phyloP scores from a whole-genome alignment of 2,113 vertebrate species.

The Syngnathus typhle region DNA sequence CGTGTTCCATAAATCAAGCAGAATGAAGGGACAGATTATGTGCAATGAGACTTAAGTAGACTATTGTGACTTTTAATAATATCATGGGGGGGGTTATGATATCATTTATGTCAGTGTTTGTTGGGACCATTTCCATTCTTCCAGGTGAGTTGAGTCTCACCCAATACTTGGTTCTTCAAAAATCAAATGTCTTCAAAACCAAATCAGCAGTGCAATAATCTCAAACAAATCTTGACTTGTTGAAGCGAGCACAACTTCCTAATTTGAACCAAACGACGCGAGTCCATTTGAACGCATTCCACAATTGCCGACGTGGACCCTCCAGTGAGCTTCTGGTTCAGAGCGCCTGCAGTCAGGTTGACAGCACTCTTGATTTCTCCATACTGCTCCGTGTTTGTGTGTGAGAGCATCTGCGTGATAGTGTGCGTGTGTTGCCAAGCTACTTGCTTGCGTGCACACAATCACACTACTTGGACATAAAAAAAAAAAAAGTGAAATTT shows the following conservation, averaged over 20 bases:
- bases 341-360: slow-evolving; percentile 50
- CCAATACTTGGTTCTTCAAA: background rate
- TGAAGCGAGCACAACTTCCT: slow-evolving; percentile 12
- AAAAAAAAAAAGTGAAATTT: slow-evolving; percentile 68
- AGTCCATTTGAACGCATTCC: slow-evolving; percentile 34
- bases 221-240: slow-evolving; percentile 6
- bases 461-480: slow-evolving; percentile 80
- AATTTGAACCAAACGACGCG: slow-evolving; percentile 41
- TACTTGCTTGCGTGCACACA: slow-evolving; percentile 70
- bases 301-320: slow-evolving; percentile 17
- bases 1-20: background rate
- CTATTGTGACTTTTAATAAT: background rate
- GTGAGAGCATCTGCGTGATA: slow-evolving; percentile 21
- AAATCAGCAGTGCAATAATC: slow-evolving; percentile 52
- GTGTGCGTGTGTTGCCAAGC: slow-evolving; percentile 30
- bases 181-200: slow-evolving; percentile 4
- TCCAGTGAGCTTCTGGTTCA: slow-evolving; percentile 34
- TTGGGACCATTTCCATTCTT: background rate
- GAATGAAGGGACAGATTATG: background rate
- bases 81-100: background rate
- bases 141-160: background rate
- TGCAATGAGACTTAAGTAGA: background rate
- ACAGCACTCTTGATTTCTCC: slow-evolving; percentile 33
- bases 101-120: background rate
- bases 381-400: slow-evolving; percentile 13